Conservation (phyloP, 2,797 vertebrate species). For the Silurus aristotelis region DNA sequence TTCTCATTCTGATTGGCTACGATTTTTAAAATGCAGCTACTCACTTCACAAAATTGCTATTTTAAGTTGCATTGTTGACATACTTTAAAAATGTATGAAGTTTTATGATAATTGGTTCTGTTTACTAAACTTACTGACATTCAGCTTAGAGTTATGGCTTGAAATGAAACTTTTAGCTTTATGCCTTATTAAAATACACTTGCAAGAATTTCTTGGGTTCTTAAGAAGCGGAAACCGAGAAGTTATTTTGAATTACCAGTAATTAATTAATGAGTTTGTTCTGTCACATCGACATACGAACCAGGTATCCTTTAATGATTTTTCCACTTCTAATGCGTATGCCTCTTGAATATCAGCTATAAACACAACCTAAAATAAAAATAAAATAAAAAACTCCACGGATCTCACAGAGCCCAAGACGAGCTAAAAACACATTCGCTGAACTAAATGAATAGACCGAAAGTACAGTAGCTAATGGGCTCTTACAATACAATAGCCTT, state of each 20-base stretch:
- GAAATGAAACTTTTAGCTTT: neutral
- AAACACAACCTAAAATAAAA: neutral
- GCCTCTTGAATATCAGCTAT: neutral
- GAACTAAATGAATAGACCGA: constrained; percentile 33
- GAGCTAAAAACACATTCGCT: neutral
- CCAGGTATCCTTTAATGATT: no score
- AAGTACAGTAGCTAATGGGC: constrained; percentile 38
- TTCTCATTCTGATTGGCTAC: neutral
- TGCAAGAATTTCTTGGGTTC: neutral
- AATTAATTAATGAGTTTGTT: neutral
- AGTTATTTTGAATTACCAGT: neutral
- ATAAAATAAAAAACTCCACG: neutral
- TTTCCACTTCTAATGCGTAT: neutral
- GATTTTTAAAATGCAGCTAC: neutral
- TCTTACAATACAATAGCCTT: constrained; percentile 21
- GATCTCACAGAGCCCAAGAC: neutral
- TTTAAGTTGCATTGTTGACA: neutral
- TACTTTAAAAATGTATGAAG: neutral
- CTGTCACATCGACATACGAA: neutral
- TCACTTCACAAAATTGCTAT: neutral
- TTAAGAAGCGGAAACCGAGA: neutral
- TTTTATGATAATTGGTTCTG: neutral
- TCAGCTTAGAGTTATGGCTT: neutral
- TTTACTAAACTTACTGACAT: neutral
- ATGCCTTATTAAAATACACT: neutral